Conservation (phyloP, 2,113 vertebrate species). For the Cyanistes caeruleus region DNA sequence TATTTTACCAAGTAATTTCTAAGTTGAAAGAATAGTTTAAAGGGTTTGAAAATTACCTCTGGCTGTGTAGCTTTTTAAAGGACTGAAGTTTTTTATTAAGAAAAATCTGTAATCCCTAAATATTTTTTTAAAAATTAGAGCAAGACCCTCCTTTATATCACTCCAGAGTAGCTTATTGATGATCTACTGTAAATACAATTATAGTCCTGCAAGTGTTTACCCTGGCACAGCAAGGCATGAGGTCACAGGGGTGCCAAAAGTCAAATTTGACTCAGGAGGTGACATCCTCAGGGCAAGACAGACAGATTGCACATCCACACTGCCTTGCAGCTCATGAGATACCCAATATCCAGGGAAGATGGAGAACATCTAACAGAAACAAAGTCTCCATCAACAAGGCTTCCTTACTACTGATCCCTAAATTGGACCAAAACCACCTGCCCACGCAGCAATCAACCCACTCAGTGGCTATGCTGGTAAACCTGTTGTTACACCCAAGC, state of each 20-base stretch:
- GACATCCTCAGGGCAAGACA: neutral
- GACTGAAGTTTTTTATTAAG: neutral
- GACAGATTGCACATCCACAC: neutral
- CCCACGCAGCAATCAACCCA: neutral
- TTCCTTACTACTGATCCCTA: neutral
- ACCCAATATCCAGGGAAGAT: neutral
- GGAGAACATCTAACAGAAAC: neutral
- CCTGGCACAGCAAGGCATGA: accelerated
- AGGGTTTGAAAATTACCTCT: neutral
- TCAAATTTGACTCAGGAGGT: neutral
- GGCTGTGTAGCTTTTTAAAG: neutral
- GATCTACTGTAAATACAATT: neutral
- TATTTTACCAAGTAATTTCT: neutral
- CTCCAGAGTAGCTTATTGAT: neutral
- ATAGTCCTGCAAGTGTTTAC: accelerated
- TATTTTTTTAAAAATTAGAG: neutral
- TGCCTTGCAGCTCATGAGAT: neutral
- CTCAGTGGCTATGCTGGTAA: neutral
- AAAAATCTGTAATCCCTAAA: neutral
- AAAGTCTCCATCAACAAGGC: neutral
- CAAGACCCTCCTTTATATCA: neutral
- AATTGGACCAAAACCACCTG: neutral
- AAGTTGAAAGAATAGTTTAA: neutral
- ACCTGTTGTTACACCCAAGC: conserved; percentile 50
- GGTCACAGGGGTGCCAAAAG: neutral